Percentiles rank a stretch among this genome's conserved stretches.
Evolutionary conservation across 1,140 invertebrate genomes (phyloP).

Genomic region (Cecropterus lyciades): DNA sequence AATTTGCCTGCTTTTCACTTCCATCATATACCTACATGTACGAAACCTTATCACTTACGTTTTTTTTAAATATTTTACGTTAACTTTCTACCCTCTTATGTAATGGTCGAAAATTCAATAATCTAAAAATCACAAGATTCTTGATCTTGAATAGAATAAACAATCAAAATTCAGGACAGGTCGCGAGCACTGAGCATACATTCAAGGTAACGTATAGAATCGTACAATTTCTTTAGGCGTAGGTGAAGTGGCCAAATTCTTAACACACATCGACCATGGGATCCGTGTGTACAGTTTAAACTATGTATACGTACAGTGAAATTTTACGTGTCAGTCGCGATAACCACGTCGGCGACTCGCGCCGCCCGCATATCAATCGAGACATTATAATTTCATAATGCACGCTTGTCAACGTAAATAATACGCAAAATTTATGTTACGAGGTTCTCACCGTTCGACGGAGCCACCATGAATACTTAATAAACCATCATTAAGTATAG

Average conservation of each 20-base stretch:
- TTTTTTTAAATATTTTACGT: too few relatives aligned
- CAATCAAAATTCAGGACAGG: too few relatives aligned
- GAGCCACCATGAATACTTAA: conserved; percentile 73
- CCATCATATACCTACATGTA: too few relatives aligned
- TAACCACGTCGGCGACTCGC: conserved; percentile 59
- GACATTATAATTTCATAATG: conserved; percentile 82
- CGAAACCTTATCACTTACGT: too few relatives aligned
- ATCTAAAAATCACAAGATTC: too few relatives aligned
- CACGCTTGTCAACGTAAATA: conserved; percentile 80
- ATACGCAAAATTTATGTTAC: conserved; percentile 84
- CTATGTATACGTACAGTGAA: conserved; percentile 56
- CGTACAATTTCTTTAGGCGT: too few relatives aligned
- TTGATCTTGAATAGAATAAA: too few relatives aligned
- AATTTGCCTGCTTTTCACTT: too few relatives aligned
- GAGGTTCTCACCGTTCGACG: conserved; percentile 80
- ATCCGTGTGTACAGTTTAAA: conserved; percentile 48
- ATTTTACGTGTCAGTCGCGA: conserved; percentile 57
- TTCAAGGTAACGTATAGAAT: too few relatives aligned
- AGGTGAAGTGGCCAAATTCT: conserved; percentile 8
- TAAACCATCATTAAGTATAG: conserved; percentile 68
- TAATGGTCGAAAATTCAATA: too few relatives aligned
- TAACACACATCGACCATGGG: conserved; percentile 48
- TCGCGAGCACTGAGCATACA: too few relatives aligned
- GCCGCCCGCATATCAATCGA: conserved; percentile 68
- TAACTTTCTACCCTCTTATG: too few relatives aligned